Base-by-base conservation (phyloP, 2,113 vertebrate species). In the Periophthalmus modestus region DNA sequence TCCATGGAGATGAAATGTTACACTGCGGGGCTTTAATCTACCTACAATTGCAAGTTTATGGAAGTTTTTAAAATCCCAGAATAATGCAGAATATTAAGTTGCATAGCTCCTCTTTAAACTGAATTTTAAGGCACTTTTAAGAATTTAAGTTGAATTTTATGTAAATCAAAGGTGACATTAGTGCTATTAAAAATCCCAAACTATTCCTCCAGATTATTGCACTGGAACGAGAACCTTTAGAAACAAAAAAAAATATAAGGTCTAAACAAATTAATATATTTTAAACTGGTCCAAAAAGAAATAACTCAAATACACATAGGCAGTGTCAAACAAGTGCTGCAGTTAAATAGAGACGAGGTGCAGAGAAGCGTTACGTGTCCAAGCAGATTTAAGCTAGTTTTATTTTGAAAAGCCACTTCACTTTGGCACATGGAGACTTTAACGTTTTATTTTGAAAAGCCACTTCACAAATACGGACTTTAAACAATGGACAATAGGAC, bases 171-270 rank as follows among this genome's bases (percentile, higher is more conserved):
- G 23, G 74, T 77, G 66, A 84, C 48, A 80, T 58, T 62, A 71
- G 81, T 79, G 67, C 80, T 69, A 10, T 62, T 3, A 19, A 62
- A 62, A 34, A 16, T 24, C 61, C 72, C 77, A 76, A 79, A 79
- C 80, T 75, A 23, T 87, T 72, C 14, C 71, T 66, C 48, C 36
- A 83, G 81, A 72, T 84, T 84, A 85, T 65, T 82, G 85, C 85
- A 82, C 74, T 82, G 89, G 88, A 85, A 80, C 73, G 52, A n/a
- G 19, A 68, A 75, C 28, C 75, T 19, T 39, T 65, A 63, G 36
- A 33, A 19, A 33, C 28, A 39, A 65, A 1, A 19, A 39, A 65
- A 1, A 19, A 63, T 28, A 36, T 9, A 24, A 13, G 23, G 28
- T 18, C 33, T 18, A 62, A 39, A 63, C 5, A n/a, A 19, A 36